Evolutionary conservation across 2,797 vertebrate genomes (phyloP).

Genomic region (Mus caroli): DNA sequence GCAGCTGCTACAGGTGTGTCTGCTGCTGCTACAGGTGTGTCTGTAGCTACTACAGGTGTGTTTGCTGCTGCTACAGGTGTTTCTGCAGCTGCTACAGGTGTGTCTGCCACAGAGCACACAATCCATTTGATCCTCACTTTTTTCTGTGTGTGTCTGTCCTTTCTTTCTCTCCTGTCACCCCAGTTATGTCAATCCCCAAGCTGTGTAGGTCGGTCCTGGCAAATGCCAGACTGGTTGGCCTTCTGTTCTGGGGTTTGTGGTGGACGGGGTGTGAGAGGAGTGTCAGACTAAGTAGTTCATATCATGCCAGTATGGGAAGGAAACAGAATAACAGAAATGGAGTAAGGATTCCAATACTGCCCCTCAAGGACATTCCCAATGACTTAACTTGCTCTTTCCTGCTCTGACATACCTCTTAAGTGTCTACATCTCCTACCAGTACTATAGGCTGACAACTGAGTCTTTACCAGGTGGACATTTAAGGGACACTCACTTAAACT

Average conservation of each 20-base stretch:
- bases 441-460: neutral
- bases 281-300: no score
- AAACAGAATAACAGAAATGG: neutral
- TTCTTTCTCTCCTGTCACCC: neutral
- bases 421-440: neutral
- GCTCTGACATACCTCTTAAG: neutral
- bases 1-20: neutral
- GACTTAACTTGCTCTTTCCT: neutral
- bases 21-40: neutral
- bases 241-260: neutral
- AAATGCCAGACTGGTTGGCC: neutral
- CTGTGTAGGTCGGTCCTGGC: neutral
- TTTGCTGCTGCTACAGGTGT: neutral
- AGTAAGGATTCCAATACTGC: neutral
- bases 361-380: neutral
- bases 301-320: neutral
- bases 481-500: neutral
- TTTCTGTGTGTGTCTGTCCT: neutral
- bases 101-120: neutral
- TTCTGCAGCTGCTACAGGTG: neutral
- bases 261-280: no score
- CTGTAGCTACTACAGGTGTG: neutral
- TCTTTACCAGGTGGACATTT: neutral
- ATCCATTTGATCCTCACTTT: neutral
- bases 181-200: neutral